Percentiles rank a stretch among this genome's conserved stretches.
phyloP scores from a whole-genome alignment of 2,113 vertebrate genomes.

The Coregonus clupeaformis region DNA sequence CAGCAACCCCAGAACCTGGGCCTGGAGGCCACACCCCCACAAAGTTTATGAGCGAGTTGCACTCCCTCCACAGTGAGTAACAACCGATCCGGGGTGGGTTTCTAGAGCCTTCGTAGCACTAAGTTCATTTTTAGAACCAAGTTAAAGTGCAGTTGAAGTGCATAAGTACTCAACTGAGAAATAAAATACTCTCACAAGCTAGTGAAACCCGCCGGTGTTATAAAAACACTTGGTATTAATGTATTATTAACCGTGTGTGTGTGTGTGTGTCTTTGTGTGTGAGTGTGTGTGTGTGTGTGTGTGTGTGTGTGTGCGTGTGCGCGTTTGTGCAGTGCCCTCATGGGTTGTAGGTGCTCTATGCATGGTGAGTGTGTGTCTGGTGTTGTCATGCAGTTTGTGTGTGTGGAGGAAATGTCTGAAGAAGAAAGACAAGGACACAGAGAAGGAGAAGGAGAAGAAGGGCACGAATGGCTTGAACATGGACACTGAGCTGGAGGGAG shows the following conservation, averaged over 20 bases:
- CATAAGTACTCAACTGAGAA: no score
- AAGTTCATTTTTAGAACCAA: no score
- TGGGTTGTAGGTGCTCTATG: constrained; percentile 61
- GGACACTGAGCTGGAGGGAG: constrained; percentile 90
- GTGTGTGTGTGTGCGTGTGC: neutral
- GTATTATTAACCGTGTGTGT: neutral
- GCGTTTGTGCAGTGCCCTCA: constrained; percentile 61
- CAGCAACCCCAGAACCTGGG: constrained; percentile 9
- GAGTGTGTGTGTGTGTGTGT: neutral
- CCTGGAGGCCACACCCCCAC: constrained; percentile 38
- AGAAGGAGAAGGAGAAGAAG: constrained; percentile 88
- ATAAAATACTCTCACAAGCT: no score
- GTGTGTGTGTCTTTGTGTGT: neutral
- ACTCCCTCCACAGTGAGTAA: constrained; percentile 61
- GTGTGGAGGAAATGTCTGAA: constrained; percentile 92
- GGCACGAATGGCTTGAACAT: constrained; percentile 87
- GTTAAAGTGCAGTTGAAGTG: no score
- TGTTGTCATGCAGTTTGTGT: constrained; percentile 86
- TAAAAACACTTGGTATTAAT: no score
- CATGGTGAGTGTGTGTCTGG: constrained; percentile 82
- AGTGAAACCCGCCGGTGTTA: no score
- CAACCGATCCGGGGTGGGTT: neutral
- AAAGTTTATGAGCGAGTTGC: constrained; percentile 67
- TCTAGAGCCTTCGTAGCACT: no score
- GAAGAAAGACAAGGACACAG: constrained; percentile 83